These are phyloP conservation scores for Muscicapa comitata DNA, from an alignment of 2,797 vertebrate genomes.

Conservation along the genomic window DNA sequence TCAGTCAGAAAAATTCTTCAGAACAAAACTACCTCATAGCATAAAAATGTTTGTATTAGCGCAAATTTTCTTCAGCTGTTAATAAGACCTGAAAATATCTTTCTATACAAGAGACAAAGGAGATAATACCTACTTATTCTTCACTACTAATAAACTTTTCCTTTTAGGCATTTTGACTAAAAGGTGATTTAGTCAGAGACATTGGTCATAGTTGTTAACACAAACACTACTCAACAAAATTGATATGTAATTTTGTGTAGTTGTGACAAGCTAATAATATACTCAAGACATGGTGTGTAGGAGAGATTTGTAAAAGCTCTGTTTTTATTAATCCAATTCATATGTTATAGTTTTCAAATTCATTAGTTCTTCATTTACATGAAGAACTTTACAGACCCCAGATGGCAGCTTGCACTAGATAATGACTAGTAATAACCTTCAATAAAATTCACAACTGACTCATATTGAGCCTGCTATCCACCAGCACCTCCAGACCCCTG, in stretches of 20 bases:
- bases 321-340: background rate
- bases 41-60: slow-evolving; percentile 1
- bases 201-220: background rate
- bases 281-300: background rate
- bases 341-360: background rate
- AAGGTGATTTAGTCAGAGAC: background rate
- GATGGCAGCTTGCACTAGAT: background rate
- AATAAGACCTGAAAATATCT: background rate
- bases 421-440: background rate
- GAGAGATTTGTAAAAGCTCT: background rate
- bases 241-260: background rate
- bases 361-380: background rate
- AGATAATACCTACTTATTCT: background rate
- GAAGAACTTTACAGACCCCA: background rate
- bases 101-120: background rate
- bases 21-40: slow-evolving; percentile 19
- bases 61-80: background rate
- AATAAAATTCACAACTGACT: background rate
- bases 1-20: slow-evolving; percentile 11
- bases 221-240: background rate
- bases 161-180: background rate
- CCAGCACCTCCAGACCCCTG: background rate
- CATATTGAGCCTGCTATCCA: background rate
- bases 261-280: background rate
- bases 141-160: background rate